These are phyloP conservation scores for Heterodera schachtii DNA, from an alignment of 1,140 invertebrate species.

Conservation along the genomic window DNA sequence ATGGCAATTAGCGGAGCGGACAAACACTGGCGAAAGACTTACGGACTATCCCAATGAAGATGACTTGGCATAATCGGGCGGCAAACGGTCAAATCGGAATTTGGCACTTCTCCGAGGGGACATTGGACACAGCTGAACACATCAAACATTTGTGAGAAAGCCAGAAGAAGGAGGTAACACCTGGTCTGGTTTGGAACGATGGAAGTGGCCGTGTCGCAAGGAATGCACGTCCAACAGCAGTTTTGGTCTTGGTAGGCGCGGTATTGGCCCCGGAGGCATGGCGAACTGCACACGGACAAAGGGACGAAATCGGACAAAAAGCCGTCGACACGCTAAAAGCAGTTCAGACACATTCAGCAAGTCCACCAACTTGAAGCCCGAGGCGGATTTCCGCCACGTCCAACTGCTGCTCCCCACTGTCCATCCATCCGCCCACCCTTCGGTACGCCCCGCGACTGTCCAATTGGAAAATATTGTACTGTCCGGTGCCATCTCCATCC, in stretches of 20 bases:
- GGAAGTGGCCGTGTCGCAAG: slow-evolving; percentile 73
- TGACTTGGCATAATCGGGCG: slow-evolving; percentile 73
- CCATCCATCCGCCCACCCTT: slow-evolving; percentile 53
- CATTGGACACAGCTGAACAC: slow-evolving; percentile 69
- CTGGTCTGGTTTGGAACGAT: slow-evolving; percentile 74
- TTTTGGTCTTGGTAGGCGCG: slow-evolving; percentile 70
- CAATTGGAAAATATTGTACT: slow-evolving; percentile 68
- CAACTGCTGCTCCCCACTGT: slow-evolving; percentile 37
- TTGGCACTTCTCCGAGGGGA: slow-evolving; percentile 73
- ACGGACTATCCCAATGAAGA: slow-evolving; percentile 74
- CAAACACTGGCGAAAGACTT: not conserved
- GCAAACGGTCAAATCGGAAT: slow-evolving; percentile 71
- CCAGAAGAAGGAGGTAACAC: slow-evolving; percentile 61
- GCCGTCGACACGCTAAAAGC: slow-evolving; percentile 42
- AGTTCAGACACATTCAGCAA: not conserved
- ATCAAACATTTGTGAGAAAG: not conserved
- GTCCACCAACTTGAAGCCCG: slow-evolving; percentile 46
- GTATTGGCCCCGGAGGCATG: slow-evolving; percentile 73
- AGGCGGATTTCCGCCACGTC: slow-evolving; percentile 48
- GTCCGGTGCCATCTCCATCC: slow-evolving; percentile 68
- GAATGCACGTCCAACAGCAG: slow-evolving; percentile 79
- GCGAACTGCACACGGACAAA: slow-evolving; percentile 73
- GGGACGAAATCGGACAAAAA: slow-evolving; percentile 60
- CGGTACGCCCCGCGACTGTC: slow-evolving; percentile 53
- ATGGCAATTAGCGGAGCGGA: not conserved